phyloP scores from a whole-genome alignment of 2,797 vertebrate species.

The Odontamblyopus rebecca region DNA sequence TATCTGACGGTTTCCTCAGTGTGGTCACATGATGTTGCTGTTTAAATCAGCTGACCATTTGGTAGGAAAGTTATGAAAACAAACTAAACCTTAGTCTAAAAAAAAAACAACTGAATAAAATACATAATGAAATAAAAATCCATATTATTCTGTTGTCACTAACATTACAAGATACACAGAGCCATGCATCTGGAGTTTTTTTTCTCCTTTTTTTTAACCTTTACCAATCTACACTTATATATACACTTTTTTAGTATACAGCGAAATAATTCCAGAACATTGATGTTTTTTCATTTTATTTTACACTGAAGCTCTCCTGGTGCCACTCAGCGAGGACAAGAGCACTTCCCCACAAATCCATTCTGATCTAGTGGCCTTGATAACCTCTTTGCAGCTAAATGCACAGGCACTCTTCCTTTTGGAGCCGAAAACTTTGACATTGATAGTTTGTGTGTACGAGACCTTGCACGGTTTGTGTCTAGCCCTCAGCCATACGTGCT shows the following conservation, averaged over 20 bases:
- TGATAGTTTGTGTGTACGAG: slow-evolving; percentile 44
- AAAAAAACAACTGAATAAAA: no score
- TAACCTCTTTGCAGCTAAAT: slow-evolving; percentile 26
- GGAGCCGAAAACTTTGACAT: slow-evolving; percentile 47
- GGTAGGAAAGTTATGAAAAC: no score
- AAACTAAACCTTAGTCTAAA: no score
- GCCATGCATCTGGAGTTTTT: background rate
- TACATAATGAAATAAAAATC: no score
- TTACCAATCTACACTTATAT: background rate
- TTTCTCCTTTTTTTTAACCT: background rate
- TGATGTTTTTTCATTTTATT: slow-evolving; percentile 21
- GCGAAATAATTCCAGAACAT: background rate
- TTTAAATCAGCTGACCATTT: no score
- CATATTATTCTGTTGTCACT: background rate
- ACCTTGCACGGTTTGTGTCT: slow-evolving; percentile 53
- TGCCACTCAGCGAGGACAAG: slow-evolving; percentile 41
- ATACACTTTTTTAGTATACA: background rate
- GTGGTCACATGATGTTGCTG: no score
- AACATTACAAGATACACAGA: background rate
- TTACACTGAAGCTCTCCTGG: slow-evolving; percentile 30
- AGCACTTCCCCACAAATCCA: slow-evolving; percentile 11
- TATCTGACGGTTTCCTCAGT: no score
- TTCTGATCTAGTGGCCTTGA: slow-evolving; percentile 29
- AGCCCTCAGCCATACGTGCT: slow-evolving; percentile 58
- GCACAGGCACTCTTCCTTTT: slow-evolving; percentile 28